Conservation (phyloP, 2,797 vertebrate genomes). For the Remorina albescens region DNA sequence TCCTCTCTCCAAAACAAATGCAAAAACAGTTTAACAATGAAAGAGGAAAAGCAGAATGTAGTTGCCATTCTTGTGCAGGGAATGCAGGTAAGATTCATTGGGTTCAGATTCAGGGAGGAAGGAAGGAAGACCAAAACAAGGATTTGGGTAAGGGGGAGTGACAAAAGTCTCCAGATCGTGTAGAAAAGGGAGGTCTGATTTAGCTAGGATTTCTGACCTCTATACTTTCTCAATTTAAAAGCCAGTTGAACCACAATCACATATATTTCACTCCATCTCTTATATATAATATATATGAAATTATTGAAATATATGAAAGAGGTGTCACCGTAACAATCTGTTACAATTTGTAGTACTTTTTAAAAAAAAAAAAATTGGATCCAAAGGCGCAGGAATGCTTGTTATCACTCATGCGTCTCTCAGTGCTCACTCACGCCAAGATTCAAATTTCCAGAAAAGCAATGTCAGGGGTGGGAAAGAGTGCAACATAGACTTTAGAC, state of each 20-base stretch:
- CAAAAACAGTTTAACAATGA: conserved; percentile 68
- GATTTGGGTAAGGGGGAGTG: not conserved
- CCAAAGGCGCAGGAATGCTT: not conserved
- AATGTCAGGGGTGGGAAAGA: not conserved
- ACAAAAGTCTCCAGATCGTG: not conserved
- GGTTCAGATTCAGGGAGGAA: conserved; percentile 27
- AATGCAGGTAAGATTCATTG: conserved; percentile 48
- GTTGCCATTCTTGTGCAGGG: conserved; percentile 68
- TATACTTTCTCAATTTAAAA: not conserved
- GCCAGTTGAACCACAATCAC: not conserved
- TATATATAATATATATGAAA: not conserved
- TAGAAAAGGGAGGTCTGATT: not conserved
- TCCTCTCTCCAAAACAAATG: conserved; percentile 43
- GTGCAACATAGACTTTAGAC: not conserved
- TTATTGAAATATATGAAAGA: too few relatives aligned
- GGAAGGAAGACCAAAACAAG: conserved; percentile 40
- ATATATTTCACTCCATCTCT: not conserved
- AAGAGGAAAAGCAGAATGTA: conserved; percentile 74
- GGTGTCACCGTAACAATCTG: not conserved
- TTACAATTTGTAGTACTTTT: not conserved
- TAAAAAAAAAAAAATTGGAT: conserved; percentile 1
- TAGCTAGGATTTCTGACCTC: not conserved
- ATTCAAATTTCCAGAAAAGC: conserved; percentile 1
- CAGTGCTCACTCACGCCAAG: not conserved
- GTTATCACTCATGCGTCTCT: not conserved